Base-by-base conservation (phyloP, 2,888 invertebrate species). In the Cephus nigrinus region DNA sequence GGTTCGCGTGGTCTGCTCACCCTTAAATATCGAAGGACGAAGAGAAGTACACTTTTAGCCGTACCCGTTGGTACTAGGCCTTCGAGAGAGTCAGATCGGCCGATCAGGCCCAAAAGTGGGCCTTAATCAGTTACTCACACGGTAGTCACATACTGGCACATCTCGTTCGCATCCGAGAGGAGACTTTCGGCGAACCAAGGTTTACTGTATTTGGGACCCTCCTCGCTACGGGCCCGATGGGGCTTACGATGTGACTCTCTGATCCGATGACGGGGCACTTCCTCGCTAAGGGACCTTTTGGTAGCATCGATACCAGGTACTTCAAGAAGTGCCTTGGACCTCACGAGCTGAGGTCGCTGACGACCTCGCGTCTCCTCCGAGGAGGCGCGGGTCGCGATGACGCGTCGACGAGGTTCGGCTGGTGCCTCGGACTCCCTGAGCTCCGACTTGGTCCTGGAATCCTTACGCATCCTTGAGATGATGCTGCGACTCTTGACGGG, bases 81-180 rank as follows among this genome's bases (percentile, higher is more conserved):
- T 40, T 15, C 40, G 40, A 40, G 40, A 40, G 40, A 15, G 40
- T 40, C 40, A 40, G 15, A 40, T 40, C 40, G 40, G 40, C 40
- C 40, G 40, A 15, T 40, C 40, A 15, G 40, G 40, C 40, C 40
- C 15, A 40, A 40, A 40, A 40, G 15, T 15, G 40, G 40, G 40
- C 15, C 40, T 15, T 15, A 40, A 15, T 40, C 40, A 5, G 40
- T 40, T 40, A 40, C 40, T 40, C 40, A 40, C 40, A 91, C 91
- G 71, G 91, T 91, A 31, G 91, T 91, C 71, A 91, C 91, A 83
- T 91, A 91, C 81, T 91, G 86, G 74, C 90, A 83, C 74, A 91
- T 81, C 83, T 91, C 91, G 35, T 87, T 76, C 11, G 81, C 81
- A 34, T 89, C 89, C 73, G 69, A 69, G 31, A 32, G 11, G n/a